Evolutionary conservation across 2,888 invertebrate species (phyloP).

Genomic region (Nomada ferruginata): DNA sequence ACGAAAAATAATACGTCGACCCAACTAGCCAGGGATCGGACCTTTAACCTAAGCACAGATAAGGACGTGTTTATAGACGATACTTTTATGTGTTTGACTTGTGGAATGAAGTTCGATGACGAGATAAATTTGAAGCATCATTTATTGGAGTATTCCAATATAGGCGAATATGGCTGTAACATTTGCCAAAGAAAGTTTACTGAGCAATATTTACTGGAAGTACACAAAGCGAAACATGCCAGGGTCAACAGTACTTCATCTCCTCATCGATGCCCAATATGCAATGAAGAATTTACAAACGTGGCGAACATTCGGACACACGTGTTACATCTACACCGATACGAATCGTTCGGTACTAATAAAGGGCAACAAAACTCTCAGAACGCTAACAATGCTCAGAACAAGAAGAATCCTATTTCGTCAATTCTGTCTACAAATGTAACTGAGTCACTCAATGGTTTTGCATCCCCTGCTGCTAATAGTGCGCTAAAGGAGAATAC

Average conservation of each 20-base stretch:
- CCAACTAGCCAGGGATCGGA: background rate
- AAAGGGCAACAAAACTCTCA: background rate
- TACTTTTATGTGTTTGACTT: conserved; percentile 19
- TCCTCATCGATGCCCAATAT: conserved; percentile 52
- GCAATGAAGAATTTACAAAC: conserved; percentile 47
- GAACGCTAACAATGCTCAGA: background rate
- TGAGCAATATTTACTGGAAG: conserved; percentile 29
- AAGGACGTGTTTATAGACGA: background rate
- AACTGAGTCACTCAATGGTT: background rate
- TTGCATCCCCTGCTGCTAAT: too few species aligned
- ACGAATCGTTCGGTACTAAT: conserved; percentile 7
- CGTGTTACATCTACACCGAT: conserved; percentile 47
- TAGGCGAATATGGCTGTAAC: conserved; percentile 32
- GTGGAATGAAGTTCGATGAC: conserved; percentile 24
- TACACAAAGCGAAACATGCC: conserved; percentile 52
- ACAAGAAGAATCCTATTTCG: too few species aligned
- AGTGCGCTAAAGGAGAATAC: background rate
- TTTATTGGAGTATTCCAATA: conserved; percentile 42
- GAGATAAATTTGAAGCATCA: conserved; percentile 31
- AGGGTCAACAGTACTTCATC: conserved; percentile 1
- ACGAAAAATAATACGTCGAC: background rate
- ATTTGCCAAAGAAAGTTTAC: conserved; percentile 49
- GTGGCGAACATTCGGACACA: conserved; percentile 23
- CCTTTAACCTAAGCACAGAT: too few species aligned
- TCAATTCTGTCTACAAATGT: too few species aligned